Evolutionary conservation across 2,888 invertebrate species (phyloP).

Genomic region (Piscicola geometra): DNA sequence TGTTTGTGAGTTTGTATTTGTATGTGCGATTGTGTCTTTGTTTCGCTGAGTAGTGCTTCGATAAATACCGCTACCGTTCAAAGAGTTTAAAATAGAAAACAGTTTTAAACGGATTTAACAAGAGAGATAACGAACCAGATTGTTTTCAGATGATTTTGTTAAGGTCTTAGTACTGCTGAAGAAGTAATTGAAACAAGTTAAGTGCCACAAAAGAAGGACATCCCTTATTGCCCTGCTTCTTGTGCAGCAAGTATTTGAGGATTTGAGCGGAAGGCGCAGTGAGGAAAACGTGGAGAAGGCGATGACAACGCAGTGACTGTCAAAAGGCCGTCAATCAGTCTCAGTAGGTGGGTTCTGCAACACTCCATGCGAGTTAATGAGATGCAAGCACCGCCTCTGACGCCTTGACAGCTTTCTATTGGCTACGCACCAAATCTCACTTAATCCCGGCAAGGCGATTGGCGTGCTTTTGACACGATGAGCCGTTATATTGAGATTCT

Average conservation of each 20-base stretch:
- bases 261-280: too few species aligned
- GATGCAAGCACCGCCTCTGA: constrained; percentile 1
- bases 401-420: not conserved
- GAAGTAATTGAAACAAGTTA: too few species aligned
- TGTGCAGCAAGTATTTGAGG: too few species aligned
- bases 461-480: constrained; percentile 3
- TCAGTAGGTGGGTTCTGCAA: not conserved
- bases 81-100: too few species aligned
- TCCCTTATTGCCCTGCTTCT: too few species aligned
- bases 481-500: not conserved
- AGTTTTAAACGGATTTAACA: too few species aligned
- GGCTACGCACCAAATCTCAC: not conserved
- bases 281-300: too few species aligned
- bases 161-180: too few species aligned
- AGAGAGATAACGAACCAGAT: too few species aligned
- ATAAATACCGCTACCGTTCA: too few species aligned
- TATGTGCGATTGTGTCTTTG: not conserved
- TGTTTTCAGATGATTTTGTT: too few species aligned
- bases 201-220: too few species aligned
- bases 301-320: not conserved
- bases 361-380: not conserved
- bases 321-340: not conserved
- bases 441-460: not conserved
- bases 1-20: constrained; percentile 2
- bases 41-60: not conserved